Evolutionary conservation across 2,888 invertebrate genomes (phyloP), one percentile per base, ranked within the genome.

Genomic region (Morpho helenor): DNA sequence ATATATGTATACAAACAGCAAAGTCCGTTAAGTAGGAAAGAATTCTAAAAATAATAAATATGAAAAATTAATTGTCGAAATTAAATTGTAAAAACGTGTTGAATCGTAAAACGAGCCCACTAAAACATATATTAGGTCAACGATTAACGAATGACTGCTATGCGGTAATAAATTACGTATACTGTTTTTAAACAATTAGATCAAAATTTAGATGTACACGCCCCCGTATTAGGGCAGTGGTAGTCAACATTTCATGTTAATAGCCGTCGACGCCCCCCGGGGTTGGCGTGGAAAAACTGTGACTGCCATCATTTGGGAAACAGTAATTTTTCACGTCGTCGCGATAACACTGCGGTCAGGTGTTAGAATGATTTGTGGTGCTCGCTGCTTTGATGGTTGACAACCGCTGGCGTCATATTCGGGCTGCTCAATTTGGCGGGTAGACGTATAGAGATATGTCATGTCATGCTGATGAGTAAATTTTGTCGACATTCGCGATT

Each of bases 321-420:
- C 76, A 77, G 84, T 78, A 81, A 89, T 88, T 89, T 89, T 89
- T 90, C 89, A 89, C 82, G 84, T 79, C 74, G 71, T 71, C 72
- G 75, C 89, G 88, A 88, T 89, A 90, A 82, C 78, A 66, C 63
- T 65, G 71, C 72, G 84, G 83, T 84, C 84, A 88, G 88, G 90
- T 87, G 89, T 82, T 82, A 77, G 79, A 87, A 86, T 89, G 88
- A 90, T 89, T 90, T 87, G 89, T 89, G 60, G 58, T 53, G 48
- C 46, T 59, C 62, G 57, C 55, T 63, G 62, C 62, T 62, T 31
- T 59, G 62, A 64, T 64, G 59, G 59, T 64, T 66, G 62, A 60
- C 56, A 60, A 51, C 49, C 52, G 52, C 49, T 56, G 57, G 22
- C 55, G 52, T 52, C 49, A 60, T 45, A 22, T 31, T 40, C 16